These are phyloP conservation scores for Silurus aristotelis DNA, from an alignment of 2,797 vertebrate species.

Conservation along the genomic window DNA sequence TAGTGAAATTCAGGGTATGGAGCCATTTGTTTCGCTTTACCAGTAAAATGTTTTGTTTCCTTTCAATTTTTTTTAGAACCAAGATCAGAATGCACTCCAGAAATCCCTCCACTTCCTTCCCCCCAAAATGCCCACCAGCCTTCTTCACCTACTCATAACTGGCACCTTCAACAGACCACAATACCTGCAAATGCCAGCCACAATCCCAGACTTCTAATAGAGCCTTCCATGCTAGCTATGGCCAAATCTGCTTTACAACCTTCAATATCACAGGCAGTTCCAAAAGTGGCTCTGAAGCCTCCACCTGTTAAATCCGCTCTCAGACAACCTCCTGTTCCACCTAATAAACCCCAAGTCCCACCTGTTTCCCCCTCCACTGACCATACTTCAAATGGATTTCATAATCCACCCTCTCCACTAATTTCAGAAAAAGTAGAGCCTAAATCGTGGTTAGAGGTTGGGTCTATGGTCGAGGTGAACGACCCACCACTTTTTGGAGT, in stretches of 20 bases:
- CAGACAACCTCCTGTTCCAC: slow-evolving; percentile 41
- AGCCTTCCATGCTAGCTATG: slow-evolving; percentile 38
- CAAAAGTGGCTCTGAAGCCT: slow-evolving; percentile 53
- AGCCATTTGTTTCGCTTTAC: background rate
- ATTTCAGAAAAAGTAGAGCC: slow-evolving; percentile 29
- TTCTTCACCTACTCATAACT: slow-evolving; percentile 47
- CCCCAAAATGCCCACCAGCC: slow-evolving; percentile 57
- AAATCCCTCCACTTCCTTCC: slow-evolving; percentile 24
- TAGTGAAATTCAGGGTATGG: background rate
- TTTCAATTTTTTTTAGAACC: slow-evolving; percentile 58
- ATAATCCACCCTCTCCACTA: slow-evolving; percentile 57
- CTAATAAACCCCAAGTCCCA: slow-evolving; percentile 57
- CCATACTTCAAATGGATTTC: slow-evolving; percentile 56
- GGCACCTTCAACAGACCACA: background rate
- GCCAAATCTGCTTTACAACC: slow-evolving; percentile 55
- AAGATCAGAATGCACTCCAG: slow-evolving; percentile 56
- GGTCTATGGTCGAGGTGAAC: slow-evolving; percentile 83
- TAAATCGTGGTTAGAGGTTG: slow-evolving; percentile 68
- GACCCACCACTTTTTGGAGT: slow-evolving; percentile 81
- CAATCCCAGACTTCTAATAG: slow-evolving; percentile 21
- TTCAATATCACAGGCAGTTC: slow-evolving; percentile 58
- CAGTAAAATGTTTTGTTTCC: background rate
- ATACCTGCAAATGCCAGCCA: background rate
- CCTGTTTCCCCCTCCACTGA: slow-evolving; percentile 12
- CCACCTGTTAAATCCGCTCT: slow-evolving; percentile 33